Percentiles rank a stretch among this genome's conserved stretches.
Conservation (phyloP, 2,797 vertebrate genomes). For the Poecilia gillii region DNA sequence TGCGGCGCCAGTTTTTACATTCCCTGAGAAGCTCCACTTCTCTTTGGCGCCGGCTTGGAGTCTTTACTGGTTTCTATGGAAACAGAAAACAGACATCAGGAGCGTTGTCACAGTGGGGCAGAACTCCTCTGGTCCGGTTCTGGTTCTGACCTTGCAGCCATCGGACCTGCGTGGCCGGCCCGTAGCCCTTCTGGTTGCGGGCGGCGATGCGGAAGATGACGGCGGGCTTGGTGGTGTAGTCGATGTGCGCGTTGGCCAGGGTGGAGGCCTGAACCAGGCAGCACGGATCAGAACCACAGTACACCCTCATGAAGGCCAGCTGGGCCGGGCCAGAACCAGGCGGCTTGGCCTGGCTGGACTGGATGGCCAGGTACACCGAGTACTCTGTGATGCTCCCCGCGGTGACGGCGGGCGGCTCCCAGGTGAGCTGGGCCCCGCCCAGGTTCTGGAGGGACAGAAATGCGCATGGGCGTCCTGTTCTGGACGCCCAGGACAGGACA, state of each 20-base stretch:
- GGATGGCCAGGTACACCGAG: constrained; percentile 94
- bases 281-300: constrained; percentile 93
- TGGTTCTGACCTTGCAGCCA: constrained; percentile 91
- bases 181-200: constrained; percentile 95
- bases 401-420: constrained; percentile 95
- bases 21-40: not conserved
- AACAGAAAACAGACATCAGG: not conserved
- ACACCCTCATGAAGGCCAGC: constrained; percentile 95
- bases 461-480: too few species aligned
- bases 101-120: not conserved
- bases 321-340: constrained; percentile 86
- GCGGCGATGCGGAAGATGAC: constrained; percentile 98
- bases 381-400: constrained; percentile 96
- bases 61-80: not conserved
- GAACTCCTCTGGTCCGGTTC: not conserved
- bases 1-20: not conserved
- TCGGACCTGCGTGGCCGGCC: constrained; percentile 95
- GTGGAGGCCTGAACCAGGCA: constrained; percentile 93
- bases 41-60: not conserved
- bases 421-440: constrained; percentile 94
- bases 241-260: constrained; percentile 93
- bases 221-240: constrained; percentile 96
- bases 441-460: constrained; percentile 81
- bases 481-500: too few species aligned
- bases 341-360: constrained; percentile 90